Evolutionary conservation across 2,113 vertebrate species (phyloP).

Genomic region (Clinocottus analis): DNA sequence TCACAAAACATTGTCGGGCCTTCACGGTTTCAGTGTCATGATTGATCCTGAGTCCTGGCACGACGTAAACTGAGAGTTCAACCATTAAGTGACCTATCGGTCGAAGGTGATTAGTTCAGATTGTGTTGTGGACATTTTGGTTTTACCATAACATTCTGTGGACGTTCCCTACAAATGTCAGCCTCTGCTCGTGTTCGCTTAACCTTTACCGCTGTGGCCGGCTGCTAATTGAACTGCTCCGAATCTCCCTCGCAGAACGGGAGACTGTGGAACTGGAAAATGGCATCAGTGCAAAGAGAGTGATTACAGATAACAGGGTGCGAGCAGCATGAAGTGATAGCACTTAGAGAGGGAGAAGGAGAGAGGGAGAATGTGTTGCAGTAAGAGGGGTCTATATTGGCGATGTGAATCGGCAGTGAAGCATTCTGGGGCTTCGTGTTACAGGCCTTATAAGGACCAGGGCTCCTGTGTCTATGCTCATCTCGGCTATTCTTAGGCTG

Average conservation of each 20-base stretch:
- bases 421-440: constrained; percentile 80
- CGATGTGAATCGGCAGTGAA: constrained; percentile 74
- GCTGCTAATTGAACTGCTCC: constrained; percentile 35
- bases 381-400: constrained; percentile 82
- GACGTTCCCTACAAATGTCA: neutral
- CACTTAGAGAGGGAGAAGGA: constrained; percentile 35
- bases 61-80: neutral
- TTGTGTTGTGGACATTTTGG: too few relatives aligned
- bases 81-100: neutral
- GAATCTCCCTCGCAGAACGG: constrained; percentile 1
- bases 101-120: neutral
- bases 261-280: constrained; percentile 19
- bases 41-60: too few relatives aligned
- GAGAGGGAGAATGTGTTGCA: constrained; percentile 79
- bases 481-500: constrained; percentile 78
- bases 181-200: neutral
- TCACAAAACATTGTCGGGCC: too few relatives aligned
- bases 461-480: constrained; percentile 62
- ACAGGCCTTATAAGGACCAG: constrained; percentile 79
- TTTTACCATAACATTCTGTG: neutral
- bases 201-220: neutral
- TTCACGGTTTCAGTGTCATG: too few relatives aligned
- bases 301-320: constrained; percentile 57
- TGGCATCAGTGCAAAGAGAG: constrained; percentile 26
- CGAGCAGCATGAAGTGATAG: constrained; percentile 38